A percentile compares a stretch with the other conserved stretches of the same genome.
Conservation (phyloP, 2,113 vertebrate species). For the Genyomyrus donnyi region DNA sequence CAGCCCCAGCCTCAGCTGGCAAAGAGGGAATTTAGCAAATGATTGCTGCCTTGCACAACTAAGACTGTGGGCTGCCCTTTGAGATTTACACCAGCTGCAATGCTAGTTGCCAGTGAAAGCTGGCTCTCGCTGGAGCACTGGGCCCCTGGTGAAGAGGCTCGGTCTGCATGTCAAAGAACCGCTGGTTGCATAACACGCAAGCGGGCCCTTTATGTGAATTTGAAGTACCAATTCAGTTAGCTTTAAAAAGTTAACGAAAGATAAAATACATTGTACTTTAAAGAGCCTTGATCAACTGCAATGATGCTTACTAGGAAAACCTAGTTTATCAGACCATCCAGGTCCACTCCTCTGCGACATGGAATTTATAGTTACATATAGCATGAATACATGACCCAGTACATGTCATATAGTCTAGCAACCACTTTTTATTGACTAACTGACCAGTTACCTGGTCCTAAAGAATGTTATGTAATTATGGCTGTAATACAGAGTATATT, state of each 20-base stretch:
- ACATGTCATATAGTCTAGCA: not conserved
- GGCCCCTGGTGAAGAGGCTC: not conserved
- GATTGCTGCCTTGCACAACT: not conserved
- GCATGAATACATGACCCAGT: not conserved
- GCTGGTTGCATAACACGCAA: not conserved
- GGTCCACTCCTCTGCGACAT: not conserved
- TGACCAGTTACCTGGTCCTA: not conserved
- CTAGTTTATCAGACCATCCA: not conserved
- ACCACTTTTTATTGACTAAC: not conserved
- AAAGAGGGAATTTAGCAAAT: not conserved
- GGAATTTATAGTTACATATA: not conserved
- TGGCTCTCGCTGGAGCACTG: not conserved
- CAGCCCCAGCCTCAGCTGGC: not conserved
- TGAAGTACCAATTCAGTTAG: not conserved
- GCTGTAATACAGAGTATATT: not conserved
- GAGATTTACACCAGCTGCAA: not conserved
- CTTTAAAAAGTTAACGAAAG: not conserved
- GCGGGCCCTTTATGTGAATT: not conserved
- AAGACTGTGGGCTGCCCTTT: not conserved
- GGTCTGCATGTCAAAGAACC: not conserved
- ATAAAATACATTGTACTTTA: not conserved
- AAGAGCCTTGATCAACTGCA: not conserved
- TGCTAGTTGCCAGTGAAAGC: not conserved
- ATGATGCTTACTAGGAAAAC: not conserved
- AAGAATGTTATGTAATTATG: not conserved